These are phyloP conservation scores for Lasioglossum malachurum DNA, from an alignment of 2,888 invertebrate species.

Conservation along the genomic window DNA sequence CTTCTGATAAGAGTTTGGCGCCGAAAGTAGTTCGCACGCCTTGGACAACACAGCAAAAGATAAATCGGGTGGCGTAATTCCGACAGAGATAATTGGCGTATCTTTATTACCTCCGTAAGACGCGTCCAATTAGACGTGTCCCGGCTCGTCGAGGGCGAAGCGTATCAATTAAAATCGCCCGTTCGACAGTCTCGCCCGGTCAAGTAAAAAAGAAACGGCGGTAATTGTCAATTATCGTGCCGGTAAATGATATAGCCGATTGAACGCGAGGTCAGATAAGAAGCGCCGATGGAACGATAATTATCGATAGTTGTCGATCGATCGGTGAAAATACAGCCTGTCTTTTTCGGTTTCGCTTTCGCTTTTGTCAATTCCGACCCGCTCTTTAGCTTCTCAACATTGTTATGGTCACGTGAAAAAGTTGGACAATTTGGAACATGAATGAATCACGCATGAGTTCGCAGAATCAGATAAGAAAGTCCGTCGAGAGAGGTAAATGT, in stretches of 20 bases:
- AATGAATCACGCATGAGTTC: neutral
- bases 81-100: conserved; percentile 61
- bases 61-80: conserved; percentile 10
- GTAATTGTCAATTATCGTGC: conserved; percentile 76
- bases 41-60: neutral
- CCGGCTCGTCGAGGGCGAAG: conserved; percentile 53
- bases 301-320: conserved; percentile 53
- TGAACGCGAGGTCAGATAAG: conserved; percentile 69
- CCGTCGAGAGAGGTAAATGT: neutral
- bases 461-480: neutral
- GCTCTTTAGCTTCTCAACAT: neutral
- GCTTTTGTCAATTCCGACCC: neutral
- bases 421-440: neutral
- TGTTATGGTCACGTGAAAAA: neutral
- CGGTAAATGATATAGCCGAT: conserved; percentile 64
- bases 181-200: conserved; percentile 27
- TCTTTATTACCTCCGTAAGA: conserved; percentile 65
- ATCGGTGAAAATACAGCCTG: neutral
- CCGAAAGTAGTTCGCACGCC: neutral
- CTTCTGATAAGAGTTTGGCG: neutral
- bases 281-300: conserved; percentile 63
- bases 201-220: conserved; percentile 61
- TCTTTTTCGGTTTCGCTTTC: neutral
- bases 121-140: conserved; percentile 71
- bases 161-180: conserved; percentile 71